Percentiles rank a stretch among this genome's conserved stretches.
Conservation (phyloP, 2,888 invertebrate genomes). For the Eupsilia transversa region DNA sequence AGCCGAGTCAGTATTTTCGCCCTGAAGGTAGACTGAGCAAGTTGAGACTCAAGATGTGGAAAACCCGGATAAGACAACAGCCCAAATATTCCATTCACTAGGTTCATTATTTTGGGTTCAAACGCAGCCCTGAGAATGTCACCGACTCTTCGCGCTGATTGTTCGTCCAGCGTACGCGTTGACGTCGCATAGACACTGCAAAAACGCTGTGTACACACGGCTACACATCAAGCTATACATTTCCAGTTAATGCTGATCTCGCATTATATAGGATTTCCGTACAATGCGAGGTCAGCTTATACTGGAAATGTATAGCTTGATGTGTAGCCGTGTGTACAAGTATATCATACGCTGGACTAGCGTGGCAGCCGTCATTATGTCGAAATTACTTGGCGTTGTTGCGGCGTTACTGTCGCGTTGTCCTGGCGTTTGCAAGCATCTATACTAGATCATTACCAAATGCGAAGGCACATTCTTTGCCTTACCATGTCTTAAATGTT, state of each 20-base stretch:
- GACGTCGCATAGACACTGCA: not conserved
- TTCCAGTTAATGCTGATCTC: too few species aligned
- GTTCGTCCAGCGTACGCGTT: not conserved
- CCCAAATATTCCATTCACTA: slow-evolving; percentile 1
- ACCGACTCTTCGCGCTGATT: not conserved
- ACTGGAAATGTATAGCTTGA: too few species aligned
- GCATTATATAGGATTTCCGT: too few species aligned
- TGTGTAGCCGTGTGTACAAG: too few species aligned
- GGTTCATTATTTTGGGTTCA: slow-evolving; percentile 1
- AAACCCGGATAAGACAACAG: slow-evolving; percentile 17
- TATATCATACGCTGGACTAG: not conserved
- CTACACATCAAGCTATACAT: too few species aligned
- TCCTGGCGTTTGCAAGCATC: not conserved
- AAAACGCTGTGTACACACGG: not conserved
- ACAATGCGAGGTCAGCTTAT: too few species aligned
- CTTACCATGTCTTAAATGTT: too few species aligned
- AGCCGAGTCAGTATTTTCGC: not conserved
- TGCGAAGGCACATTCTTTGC: not conserved
- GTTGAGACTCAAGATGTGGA: not conserved
- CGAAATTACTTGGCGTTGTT: not conserved
- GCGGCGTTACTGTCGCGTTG: not conserved
- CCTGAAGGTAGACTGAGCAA: not conserved
- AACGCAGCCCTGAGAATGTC: not conserved
- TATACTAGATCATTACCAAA: not conserved
- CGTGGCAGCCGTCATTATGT: not conserved